Base-by-base conservation (phyloP, 1,140 invertebrate species). In the Oryzaephilus surinamensis region DNA sequence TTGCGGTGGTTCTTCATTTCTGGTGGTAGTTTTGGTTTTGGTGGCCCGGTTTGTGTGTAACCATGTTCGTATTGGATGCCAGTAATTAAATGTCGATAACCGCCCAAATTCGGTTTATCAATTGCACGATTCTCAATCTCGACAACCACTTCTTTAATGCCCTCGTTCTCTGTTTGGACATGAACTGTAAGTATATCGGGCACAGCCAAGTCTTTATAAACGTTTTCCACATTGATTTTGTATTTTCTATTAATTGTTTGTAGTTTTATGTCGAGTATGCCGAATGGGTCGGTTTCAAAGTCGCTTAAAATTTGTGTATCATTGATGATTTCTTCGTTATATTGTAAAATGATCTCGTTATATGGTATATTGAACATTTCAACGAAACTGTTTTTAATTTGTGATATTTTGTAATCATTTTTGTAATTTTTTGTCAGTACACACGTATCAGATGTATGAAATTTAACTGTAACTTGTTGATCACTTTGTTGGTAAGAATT, bases 1-100 rank as follows among this genome's bases (percentile, higher is more conserved):
- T 71, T 66, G 40, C 70, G 62, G 34, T 68, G 72, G 29, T 61
- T 70, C 45, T 64, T 70, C 27, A 58, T 61, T 40, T 70, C 61
- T 5, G 62, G 59, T n/a, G 64, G 58, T 16, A 69, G 18, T 47
- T 63, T 66, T 40, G 69, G 64, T 12, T 60, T 53, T 23, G 61
- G 61, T 23, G 75, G 74, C 4, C 70, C 71, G 16, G 77, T 79
- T 58, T 81, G 78, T 0, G 73, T 72, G 46, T 62, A 71, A 6
- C 73, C 76, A 54, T 80, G 74, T 41, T 76, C 66, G 54, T 75
- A 79, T 39, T 71, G 60, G 6, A 64, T 20, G 50, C 68, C 69
- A 13, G 70, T 77, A 27, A 66, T 46, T 43, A 62, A 64, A 51
- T 79, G 64, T 41, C 58, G 63, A 58, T 74, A 81, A 23, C 76